Conservation (phyloP, 2,888 invertebrate genomes). For the Troides oblongomaculatus region DNA sequence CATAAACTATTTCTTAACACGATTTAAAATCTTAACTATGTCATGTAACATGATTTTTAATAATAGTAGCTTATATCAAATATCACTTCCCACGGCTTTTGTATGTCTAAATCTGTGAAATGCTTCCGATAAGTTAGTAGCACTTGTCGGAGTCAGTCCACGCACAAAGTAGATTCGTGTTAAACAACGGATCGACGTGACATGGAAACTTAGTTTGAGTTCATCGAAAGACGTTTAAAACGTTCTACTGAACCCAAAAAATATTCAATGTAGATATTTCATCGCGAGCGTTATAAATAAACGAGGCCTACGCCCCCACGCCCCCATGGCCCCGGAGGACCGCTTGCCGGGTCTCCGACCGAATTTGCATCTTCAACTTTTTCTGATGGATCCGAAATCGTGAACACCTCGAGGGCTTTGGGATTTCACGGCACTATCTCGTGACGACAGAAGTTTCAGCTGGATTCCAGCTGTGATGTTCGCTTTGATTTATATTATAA, state of each 20-base stretch:
- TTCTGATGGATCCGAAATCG: conserved; percentile 22
- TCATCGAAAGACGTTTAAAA: neutral
- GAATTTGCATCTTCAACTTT: conserved; percentile 38
- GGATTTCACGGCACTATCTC: conserved; percentile 14
- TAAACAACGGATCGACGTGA: too few species aligned
- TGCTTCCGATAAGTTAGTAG: too few species aligned
- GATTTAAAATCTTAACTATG: too few species aligned
- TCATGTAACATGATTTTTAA: too few species aligned
- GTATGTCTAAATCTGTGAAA: too few species aligned
- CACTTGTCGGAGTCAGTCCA: too few species aligned
- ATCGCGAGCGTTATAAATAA: conserved; percentile 56
- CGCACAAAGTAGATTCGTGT: too few species aligned
- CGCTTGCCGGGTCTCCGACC: conserved; percentile 41
- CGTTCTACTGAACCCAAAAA: conserved; percentile 19
- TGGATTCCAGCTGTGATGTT: conserved; percentile 1
- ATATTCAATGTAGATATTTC: conserved; percentile 54
- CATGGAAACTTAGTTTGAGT: too few species aligned
- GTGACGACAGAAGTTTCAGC: conserved; percentile 7
- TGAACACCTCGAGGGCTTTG: conserved; percentile 18
- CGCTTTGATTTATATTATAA: conserved; percentile 3
- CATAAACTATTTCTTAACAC: too few species aligned
- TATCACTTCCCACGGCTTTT: too few species aligned
- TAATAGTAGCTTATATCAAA: too few species aligned
- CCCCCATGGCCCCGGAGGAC: conserved; percentile 42
- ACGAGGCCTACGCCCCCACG: conserved; percentile 40